Evolutionary conservation across 2,113 vertebrate genomes (phyloP).

Genomic region (Phalacrocorax carbo): DNA sequence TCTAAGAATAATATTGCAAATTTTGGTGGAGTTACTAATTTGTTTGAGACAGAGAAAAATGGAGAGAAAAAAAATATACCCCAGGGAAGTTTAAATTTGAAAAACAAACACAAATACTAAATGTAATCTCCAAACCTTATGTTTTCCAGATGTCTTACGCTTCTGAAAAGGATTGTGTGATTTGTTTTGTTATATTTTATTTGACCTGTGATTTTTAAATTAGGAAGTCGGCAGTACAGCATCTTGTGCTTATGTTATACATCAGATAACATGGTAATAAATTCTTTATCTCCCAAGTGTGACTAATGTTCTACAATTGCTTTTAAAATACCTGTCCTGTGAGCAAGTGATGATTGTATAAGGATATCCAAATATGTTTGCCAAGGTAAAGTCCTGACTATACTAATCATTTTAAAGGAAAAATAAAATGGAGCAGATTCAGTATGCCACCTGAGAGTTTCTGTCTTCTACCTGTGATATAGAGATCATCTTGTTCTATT

Average conservation of each 20-base stretch:
- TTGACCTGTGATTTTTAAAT: neutral
- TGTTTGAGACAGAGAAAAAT: neutral
- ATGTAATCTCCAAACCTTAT: neutral
- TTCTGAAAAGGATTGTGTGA: neutral
- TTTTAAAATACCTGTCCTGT: neutral
- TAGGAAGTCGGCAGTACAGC: neutral
- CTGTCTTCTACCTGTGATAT: neutral
- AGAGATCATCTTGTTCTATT: neutral
- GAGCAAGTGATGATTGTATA: neutral
- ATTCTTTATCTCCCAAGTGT: neutral
- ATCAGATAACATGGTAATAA: neutral
- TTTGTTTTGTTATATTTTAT: neutral
- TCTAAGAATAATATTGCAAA: neutral
- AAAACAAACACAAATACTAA: neutral
- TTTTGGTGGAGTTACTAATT: neutral
- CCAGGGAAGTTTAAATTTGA: neutral
- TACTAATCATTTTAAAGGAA: neutral
- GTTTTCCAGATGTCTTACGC: neutral
- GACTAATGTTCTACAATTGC: neutral
- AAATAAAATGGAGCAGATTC: neutral
- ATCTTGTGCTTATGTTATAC: neutral
- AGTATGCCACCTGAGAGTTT: neutral
- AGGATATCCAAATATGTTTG: neutral
- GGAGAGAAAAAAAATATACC: neutral
- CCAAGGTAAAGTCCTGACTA: neutral